Percentiles rank a stretch among this genome's conserved stretches.
These are phyloP conservation scores for Phoenoteleia sp. DNA, from an alignment of 2,888 invertebrate genomes.

Conservation along the genomic window DNA sequence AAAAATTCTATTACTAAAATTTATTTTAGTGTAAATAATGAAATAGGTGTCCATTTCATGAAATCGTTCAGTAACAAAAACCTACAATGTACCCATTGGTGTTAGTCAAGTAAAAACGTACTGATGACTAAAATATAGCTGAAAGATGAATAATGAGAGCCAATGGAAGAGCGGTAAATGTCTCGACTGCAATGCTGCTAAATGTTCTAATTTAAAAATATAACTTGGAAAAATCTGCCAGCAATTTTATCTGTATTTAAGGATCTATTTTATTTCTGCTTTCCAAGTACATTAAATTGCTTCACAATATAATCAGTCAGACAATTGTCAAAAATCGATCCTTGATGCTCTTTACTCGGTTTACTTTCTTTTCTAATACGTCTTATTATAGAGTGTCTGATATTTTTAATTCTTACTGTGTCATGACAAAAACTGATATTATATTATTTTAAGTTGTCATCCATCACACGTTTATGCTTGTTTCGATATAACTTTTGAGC, in stretches of 20 bases:
- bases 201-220: constrained; percentile 75
- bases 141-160: constrained; percentile 86
- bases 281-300: constrained; percentile 31
- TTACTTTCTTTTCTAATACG: constrained; percentile 48
- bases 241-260: constrained; percentile 19
- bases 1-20: no score
- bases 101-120: constrained; percentile 48
- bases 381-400: constrained; percentile 18
- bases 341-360: constrained; percentile 59
- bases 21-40: no score
- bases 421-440: constrained; percentile 22
- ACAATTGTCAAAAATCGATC: constrained; percentile 53
- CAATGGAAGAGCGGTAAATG: constrained; percentile 86
- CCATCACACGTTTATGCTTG: constrained; percentile 65
- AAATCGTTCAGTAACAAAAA: not conserved
- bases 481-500: constrained; percentile 69
- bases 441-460: constrained; percentile 38
- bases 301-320: constrained; percentile 36
- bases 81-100: constrained; percentile 44
- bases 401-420: constrained; percentile 23
- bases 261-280: not conserved
- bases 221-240: constrained; percentile 26
- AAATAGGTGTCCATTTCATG: no score
- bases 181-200: constrained; percentile 84
- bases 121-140: constrained; percentile 71